These are phyloP conservation scores for Ophioninae sp. DNA, from an alignment of 2,888 invertebrate species.

Conservation along the genomic window DNA sequence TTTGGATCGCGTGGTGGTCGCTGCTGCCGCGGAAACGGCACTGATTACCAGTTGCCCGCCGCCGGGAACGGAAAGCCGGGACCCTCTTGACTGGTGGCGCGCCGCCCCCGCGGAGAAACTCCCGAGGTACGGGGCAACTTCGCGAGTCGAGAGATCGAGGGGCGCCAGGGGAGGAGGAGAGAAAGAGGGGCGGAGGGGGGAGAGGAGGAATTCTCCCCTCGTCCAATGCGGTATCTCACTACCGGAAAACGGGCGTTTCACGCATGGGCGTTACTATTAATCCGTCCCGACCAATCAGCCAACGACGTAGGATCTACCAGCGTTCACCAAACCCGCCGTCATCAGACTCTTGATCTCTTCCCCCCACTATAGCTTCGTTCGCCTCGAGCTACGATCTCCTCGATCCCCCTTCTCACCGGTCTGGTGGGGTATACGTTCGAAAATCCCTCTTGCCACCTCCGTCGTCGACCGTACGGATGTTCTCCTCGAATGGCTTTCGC, in stretches of 20 bases:
- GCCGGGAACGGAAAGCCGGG: conserved; percentile 72
- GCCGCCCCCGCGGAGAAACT: conserved; percentile 76
- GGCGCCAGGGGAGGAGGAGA: too few relatives aligned
- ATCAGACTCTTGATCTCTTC: conserved; percentile 53
- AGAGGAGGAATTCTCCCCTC: conserved; percentile 47
- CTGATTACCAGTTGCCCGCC: conserved; percentile 78
- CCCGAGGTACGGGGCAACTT: conserved; percentile 68
- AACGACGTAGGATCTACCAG: conserved; percentile 53
- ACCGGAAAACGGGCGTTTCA: conserved; percentile 69
- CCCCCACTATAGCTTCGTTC: conserved; percentile 8
- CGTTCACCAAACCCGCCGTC: conserved; percentile 47
- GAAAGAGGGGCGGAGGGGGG: too few relatives aligned
- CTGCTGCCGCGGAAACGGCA: conserved; percentile 80
- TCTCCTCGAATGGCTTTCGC: conserved; percentile 52
- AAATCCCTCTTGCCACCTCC: background rate
- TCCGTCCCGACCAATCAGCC: conserved; percentile 68
- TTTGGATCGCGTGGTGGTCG: conserved; percentile 76
- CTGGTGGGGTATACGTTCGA: conserved; percentile 30
- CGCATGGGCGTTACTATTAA: conserved; percentile 69
- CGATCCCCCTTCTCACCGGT: conserved; percentile 23
- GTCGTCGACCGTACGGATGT: conserved; percentile 24
- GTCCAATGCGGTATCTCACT: conserved; percentile 72
- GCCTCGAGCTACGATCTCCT: conserved; percentile 6
- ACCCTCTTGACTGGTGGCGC: conserved; percentile 67
- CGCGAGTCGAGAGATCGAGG: conserved; percentile 63